These are phyloP conservation scores for Phalacrocorax carbo DNA, from an alignment of 2,113 vertebrate species.

Conservation along the genomic window DNA sequence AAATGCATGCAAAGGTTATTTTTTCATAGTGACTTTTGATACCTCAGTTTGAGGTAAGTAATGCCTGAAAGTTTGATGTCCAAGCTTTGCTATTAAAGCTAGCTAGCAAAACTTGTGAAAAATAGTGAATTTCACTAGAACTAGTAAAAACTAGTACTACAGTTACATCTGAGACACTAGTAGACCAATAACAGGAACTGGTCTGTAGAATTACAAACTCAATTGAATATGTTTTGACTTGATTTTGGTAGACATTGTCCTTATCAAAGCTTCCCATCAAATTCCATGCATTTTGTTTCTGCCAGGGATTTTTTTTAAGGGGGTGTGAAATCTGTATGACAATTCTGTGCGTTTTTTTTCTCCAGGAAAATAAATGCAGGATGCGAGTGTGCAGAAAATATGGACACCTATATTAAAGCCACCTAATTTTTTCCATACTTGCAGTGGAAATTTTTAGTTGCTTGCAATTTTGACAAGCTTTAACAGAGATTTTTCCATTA, in stretches of 20 bases:
- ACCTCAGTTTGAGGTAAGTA: neutral
- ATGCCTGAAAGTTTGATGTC: neutral
- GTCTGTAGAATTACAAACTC: neutral
- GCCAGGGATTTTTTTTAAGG: neutral
- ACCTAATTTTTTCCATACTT: neutral
- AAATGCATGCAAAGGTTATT: neutral
- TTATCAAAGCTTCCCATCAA: neutral
- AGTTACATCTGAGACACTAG: neutral
- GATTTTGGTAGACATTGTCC: neutral
- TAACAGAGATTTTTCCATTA: neutral
- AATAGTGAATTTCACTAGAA: no score
- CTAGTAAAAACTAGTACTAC: neutral
- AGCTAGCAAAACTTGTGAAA: neutral
- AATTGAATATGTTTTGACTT: neutral
- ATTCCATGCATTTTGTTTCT: neutral
- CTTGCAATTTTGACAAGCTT: neutral
- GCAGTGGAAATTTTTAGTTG: constrained; percentile 1
- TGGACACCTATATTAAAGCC: neutral
- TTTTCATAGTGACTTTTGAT: neutral
- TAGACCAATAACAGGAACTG: neutral
- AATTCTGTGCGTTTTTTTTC: neutral
- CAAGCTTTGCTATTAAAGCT: neutral
- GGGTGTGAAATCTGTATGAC: neutral
- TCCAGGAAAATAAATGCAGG: neutral
- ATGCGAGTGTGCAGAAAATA: neutral